Evolutionary conservation across 2,113 vertebrate species (phyloP).

Genomic region (Corythoichthys haematopterus): DNA sequence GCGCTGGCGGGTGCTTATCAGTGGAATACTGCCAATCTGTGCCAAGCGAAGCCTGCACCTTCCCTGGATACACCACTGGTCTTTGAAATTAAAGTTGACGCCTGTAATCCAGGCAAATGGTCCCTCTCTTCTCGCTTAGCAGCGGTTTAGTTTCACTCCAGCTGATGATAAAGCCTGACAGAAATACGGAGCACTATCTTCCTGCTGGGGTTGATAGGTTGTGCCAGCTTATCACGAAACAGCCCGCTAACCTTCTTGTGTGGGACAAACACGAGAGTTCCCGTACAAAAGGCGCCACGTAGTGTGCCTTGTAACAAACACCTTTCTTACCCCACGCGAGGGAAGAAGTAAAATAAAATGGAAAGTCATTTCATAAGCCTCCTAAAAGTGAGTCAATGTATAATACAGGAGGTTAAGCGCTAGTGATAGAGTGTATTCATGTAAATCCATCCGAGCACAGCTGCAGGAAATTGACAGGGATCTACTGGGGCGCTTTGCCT

Average conservation of each 20-base stretch:
- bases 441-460: slow-evolving; percentile 72
- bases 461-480: slow-evolving; percentile 79
- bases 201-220: slow-evolving; percentile 67
- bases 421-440: slow-evolving; percentile 72
- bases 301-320: slow-evolving; percentile 70
- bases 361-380: slow-evolving; percentile 54
- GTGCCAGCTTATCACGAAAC: slow-evolving; percentile 76
- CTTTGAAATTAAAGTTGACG: slow-evolving; percentile 81
- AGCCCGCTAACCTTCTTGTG: slow-evolving; percentile 73
- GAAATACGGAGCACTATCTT: slow-evolving; percentile 75
- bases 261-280: slow-evolving; percentile 71
- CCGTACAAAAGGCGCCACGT: slow-evolving; percentile 68
- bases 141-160: slow-evolving; percentile 77
- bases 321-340: slow-evolving; percentile 36
- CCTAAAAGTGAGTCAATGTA: slow-evolving; percentile 47
- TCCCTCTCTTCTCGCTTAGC: slow-evolving; percentile 71
- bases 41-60: slow-evolving; percentile 67
- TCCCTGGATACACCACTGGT: slow-evolving; percentile 77
- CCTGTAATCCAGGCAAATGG: slow-evolving; percentile 77
- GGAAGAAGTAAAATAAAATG: slow-evolving; percentile 30
- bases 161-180: slow-evolving; percentile 78
- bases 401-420: slow-evolving; percentile 62
- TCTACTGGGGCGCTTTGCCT: slow-evolving; percentile 74
- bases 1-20: slow-evolving; percentile 60
- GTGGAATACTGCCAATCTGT: slow-evolving; percentile 69